Evolutionary conservation across 2,797 vertebrate species (phyloP).

Genomic region (Threskiornis aethiopicus): DNA sequence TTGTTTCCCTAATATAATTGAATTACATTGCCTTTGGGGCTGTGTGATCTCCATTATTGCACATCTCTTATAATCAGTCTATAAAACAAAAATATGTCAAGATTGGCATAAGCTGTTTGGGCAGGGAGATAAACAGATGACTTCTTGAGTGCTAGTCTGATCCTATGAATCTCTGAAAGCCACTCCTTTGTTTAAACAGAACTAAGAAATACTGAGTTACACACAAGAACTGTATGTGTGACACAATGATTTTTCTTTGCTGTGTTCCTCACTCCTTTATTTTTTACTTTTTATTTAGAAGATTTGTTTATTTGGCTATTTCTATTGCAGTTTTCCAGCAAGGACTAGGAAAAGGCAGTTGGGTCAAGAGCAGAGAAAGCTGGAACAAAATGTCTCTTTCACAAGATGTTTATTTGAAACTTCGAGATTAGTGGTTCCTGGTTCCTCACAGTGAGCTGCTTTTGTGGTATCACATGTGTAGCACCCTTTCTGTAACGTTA

Average conservation of each 20-base stretch:
- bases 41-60: background rate
- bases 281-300: background rate
- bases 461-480: background rate
- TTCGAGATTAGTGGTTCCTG: background rate
- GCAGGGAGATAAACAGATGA: background rate
- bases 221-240: accelerated
- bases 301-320: background rate
- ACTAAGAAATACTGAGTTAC: background rate
- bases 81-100: background rate
- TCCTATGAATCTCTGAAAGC: background rate
- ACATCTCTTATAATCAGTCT: background rate
- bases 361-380: background rate
- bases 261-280: background rate
- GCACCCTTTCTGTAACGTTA: background rate
- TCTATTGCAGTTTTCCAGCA: background rate
- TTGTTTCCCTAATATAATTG: background rate
- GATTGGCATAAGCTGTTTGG: background rate
- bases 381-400: background rate
- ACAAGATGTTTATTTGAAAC: background rate
- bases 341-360: background rate
- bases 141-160: background rate
- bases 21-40: background rate
- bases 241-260: background rate
- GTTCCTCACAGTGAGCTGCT: background rate
- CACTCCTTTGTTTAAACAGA: background rate